A percentile compares a stretch with the other conserved stretches of the same genome.
Evolutionary conservation across 2,797 vertebrate genomes (phyloP).

Genomic region (Cichlasoma orientale): DNA sequence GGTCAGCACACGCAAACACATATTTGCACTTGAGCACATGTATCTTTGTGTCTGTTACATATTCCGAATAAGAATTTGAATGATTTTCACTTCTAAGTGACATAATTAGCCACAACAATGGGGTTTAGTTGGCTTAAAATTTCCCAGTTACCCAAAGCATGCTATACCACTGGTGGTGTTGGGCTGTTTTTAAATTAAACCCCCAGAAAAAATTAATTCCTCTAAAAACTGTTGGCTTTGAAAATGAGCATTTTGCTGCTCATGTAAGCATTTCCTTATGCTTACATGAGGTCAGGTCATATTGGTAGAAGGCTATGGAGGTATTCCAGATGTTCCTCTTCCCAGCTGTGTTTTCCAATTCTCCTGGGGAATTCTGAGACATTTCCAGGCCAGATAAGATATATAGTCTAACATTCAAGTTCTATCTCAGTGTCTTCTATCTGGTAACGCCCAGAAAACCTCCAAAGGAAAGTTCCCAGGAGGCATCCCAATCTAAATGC

Average conservation of each 20-base stretch:
- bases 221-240: background rate
- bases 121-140: background rate
- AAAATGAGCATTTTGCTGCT: background rate
- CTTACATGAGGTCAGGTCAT: background rate
- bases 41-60: background rate
- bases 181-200: too few relatives aligned
- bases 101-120: background rate
- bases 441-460: background rate
- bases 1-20: constrained; percentile 73
- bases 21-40: background rate
- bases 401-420: background rate
- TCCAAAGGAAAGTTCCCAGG: background rate
- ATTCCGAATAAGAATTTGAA: background rate
- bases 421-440: background rate
- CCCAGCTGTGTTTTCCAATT: background rate
- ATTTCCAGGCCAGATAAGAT: background rate
- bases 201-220: background rate
- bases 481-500: background rate
- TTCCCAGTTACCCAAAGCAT: background rate
- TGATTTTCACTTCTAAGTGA: background rate
- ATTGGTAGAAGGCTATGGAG: background rate
- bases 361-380: background rate
- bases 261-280: background rate
- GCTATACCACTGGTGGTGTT: background rate
- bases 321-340: background rate